A percentile compares a stretch with the other conserved stretches of the same genome.
phyloP scores from a whole-genome alignment of 2,888 invertebrate genomes.

The Phaedon cochleariae region DNA sequence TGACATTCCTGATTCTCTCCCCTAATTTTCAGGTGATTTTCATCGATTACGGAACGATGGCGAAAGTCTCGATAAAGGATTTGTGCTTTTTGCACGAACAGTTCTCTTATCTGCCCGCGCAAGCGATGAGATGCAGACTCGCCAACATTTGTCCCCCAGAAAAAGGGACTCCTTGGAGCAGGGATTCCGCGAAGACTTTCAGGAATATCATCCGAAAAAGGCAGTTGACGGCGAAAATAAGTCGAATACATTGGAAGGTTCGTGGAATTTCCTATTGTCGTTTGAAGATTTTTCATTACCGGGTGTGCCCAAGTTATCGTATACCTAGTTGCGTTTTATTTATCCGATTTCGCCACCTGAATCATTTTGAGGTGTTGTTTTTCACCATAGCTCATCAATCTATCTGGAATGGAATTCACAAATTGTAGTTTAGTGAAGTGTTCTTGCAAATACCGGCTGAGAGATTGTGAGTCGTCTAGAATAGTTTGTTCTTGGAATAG shows the following conservation, averaged over 20 bases:
- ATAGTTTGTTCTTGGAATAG: too few relatives aligned
- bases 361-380: too few relatives aligned
- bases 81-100: constrained; percentile 59
- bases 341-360: too few relatives aligned
- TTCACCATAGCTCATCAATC: too few relatives aligned
- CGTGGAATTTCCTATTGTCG: background rate
- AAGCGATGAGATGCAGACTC: constrained; percentile 65
- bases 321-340: too few relatives aligned
- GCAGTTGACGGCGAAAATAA: constrained; percentile 60
- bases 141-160: constrained; percentile 62
- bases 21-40: constrained; percentile 63
- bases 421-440: too few relatives aligned
- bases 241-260: constrained; percentile 49
- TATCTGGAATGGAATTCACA: too few relatives aligned
- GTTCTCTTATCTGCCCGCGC: constrained; percentile 63
- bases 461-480: too few relatives aligned
- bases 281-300: background rate
- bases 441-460: too few relatives aligned
- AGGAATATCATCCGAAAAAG: constrained; percentile 58
- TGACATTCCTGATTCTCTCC: background rate
- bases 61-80: constrained; percentile 53
- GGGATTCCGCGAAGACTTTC: constrained; percentile 60
- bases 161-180: constrained; percentile 63
- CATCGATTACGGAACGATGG: constrained; percentile 69
- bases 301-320: too few relatives aligned